Evolutionary conservation across 2,797 vertebrate genomes (phyloP).

Genomic region (Cygnus olor): DNA sequence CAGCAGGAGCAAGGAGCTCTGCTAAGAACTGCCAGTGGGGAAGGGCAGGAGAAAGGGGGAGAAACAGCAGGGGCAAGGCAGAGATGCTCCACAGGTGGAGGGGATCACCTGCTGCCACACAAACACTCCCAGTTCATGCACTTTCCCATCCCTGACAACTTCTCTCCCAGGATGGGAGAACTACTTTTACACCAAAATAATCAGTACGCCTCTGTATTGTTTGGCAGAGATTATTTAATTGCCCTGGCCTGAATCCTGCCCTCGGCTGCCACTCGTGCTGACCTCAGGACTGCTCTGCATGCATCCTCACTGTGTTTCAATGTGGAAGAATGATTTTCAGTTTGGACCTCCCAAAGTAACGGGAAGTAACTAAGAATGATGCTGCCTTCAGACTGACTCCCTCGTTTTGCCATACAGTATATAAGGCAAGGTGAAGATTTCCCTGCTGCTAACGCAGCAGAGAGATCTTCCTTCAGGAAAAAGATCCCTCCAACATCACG

Average conservation of each 20-base stretch:
- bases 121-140: neutral
- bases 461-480: neutral
- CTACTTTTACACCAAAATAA: neutral
- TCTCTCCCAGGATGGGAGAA: neutral
- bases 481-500: neutral
- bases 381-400: neutral
- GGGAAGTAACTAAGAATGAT: neutral
- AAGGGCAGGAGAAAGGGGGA: neutral
- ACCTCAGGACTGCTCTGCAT: neutral
- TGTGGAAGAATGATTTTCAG: neutral
- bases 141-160: neutral
- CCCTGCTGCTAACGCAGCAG: neutral
- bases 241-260: neutral
- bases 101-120: neutral
- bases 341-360: neutral
- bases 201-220: neutral
- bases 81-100: neutral
- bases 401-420: neutral
- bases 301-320: neutral
- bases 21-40: neutral
- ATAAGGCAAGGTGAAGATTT: neutral
- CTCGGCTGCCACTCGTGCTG: neutral
- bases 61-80: neutral
- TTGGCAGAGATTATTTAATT: slow-evolving; percentile 11
- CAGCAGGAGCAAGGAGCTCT: neutral